phyloP scores from a whole-genome alignment of 2,113 vertebrate species.

The Orientallactaga bullata region DNA sequence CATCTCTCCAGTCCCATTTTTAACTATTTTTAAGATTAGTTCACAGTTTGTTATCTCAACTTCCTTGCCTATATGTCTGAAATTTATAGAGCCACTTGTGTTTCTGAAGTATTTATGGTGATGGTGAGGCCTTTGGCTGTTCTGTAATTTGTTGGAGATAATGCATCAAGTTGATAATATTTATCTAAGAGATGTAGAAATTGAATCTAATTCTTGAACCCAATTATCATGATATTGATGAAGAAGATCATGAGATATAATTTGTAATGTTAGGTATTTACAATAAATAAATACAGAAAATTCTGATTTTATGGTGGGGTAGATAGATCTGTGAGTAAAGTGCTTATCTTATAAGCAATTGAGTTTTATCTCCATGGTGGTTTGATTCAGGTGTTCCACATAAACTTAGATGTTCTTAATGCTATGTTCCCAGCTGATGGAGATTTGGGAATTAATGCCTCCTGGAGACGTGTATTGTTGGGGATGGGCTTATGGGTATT shows the following conservation, averaged over 20 bases:
- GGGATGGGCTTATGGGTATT: no score
- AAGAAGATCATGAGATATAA: background rate
- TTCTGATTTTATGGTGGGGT: no score
- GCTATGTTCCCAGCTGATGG: no score
- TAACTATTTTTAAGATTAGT: background rate
- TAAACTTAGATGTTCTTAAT: no score
- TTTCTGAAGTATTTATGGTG: background rate
- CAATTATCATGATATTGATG: background rate
- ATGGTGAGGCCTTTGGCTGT: background rate
- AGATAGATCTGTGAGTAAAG: no score
- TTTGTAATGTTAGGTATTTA: background rate
- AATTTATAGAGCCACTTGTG: background rate
- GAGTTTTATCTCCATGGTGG: no score
- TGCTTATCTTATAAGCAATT: no score
- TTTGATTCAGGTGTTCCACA: no score
- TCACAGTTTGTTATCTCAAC: background rate
- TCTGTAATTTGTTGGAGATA: background rate
- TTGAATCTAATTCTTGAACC: background rate
- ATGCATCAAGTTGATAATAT: background rate
- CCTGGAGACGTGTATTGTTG: no score
- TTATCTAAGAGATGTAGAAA: background rate
- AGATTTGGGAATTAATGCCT: no score
- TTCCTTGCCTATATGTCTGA: background rate
- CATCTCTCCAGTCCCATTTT: background rate
- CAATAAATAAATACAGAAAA: background rate